phyloP scores from a whole-genome alignment of 2,888 invertebrate species.

The Empis stercorea region DNA sequence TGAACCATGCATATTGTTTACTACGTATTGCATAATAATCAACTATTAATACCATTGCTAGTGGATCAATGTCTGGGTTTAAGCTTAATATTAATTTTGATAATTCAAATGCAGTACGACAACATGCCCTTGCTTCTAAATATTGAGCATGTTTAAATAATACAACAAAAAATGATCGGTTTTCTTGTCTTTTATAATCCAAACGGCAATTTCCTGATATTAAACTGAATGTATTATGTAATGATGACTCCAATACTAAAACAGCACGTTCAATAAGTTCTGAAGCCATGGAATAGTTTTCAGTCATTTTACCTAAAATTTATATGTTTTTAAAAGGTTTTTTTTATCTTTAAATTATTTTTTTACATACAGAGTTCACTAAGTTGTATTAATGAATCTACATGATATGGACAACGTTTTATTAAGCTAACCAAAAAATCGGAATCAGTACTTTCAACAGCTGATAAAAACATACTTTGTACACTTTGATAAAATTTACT shows the following conservation, averaged over 20 bases:
- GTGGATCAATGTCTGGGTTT: slow-evolving; percentile 61
- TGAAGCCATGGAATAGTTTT: slow-evolving; percentile 65
- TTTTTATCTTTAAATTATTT: not conserved
- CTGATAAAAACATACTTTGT: slow-evolving; percentile 57
- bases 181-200: slow-evolving; percentile 68
- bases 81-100: slow-evolving; percentile 69
- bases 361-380: slow-evolving; percentile 56
- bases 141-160: slow-evolving; percentile 69
- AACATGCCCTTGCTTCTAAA: slow-evolving; percentile 67
- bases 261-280: slow-evolving; percentile 68
- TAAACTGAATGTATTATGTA: slow-evolving; percentile 68
- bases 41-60: slow-evolving; percentile 61
- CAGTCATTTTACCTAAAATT: slow-evolving; percentile 42
- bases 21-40: slow-evolving; percentile 73
- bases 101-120: slow-evolving; percentile 75
- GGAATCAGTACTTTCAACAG: slow-evolving; percentile 65
- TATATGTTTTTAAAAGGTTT: not conserved
- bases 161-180: slow-evolving; percentile 66
- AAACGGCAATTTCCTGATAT: slow-evolving; percentile 59
- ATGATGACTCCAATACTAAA: slow-evolving; percentile 60
- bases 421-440: slow-evolving; percentile 64
- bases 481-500: slow-evolving; percentile 57
- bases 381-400: slow-evolving; percentile 66
- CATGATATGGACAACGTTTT: slow-evolving; percentile 63
- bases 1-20: slow-evolving; percentile 59